Percentiles rank a stretch among this genome's conserved stretches.
phyloP scores from a whole-genome alignment of 2,888 invertebrate genomes.

The Xylota sylvarum region DNA sequence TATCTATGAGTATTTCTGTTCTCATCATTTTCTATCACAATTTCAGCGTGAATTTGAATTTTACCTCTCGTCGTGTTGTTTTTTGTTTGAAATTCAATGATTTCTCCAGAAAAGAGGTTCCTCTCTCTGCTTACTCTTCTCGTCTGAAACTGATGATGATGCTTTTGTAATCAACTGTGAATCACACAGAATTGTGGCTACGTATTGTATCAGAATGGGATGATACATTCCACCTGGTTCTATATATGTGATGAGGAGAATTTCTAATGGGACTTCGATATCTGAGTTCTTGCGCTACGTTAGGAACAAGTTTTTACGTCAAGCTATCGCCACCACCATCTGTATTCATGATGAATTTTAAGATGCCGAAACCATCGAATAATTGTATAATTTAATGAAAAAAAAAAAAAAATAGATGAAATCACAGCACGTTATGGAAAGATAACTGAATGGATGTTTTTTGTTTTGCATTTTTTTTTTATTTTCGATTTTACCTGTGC shows the following conservation, averaged over 20 bases:
- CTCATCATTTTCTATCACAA: slow-evolving; percentile 6
- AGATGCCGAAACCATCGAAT: not conserved
- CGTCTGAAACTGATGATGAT: slow-evolving; percentile 9
- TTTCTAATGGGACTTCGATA: not conserved
- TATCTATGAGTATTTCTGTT: not conserved
- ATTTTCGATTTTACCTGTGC: not conserved
- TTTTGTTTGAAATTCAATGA: slow-evolving; percentile 1
- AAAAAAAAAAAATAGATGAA: not conserved
- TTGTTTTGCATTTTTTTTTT: not conserved
- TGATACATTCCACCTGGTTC: not conserved
- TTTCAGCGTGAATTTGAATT: slow-evolving; percentile 8
- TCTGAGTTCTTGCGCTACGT: not conserved
- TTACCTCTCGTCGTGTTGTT: slow-evolving; percentile 7
- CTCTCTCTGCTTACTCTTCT: not conserved
- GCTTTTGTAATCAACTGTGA: slow-evolving; percentile 15
- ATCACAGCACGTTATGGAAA: not conserved
- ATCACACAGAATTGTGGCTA: slow-evolving; percentile 1
- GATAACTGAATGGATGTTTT: not conserved
- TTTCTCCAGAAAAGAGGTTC: slow-evolving; percentile 3
- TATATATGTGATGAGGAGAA: not conserved
- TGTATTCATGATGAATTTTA: not conserved
- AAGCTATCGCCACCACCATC: not conserved
- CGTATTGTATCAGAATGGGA: not conserved
- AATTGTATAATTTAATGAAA: not conserved
- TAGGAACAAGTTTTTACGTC: not conserved